Base-by-base conservation (phyloP, 2,888 invertebrate species). In the Parochlus steinenii region DNA sequence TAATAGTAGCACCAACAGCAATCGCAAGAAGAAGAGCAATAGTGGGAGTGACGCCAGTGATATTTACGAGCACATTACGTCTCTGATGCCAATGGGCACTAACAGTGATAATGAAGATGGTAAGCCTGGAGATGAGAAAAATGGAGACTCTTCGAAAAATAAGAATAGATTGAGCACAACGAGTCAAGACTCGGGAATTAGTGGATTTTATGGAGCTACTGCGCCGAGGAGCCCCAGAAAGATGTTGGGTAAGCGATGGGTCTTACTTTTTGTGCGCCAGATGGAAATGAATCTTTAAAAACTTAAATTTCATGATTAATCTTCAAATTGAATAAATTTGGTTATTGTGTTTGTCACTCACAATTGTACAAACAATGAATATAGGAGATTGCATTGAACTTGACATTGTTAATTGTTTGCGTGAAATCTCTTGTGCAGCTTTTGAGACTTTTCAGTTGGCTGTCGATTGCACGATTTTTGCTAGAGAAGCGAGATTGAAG, bases 151-250 rank as follows among this genome's bases (percentile, higher is more conserved):
- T 34, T 34, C 29, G 28, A 43, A 44, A n/a, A 53, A 50, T 25
- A 53, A 50, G 24, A 65, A 69, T 45, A 66, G 68, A 47, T 64
- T 69, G 57, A 63, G 72, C 49, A 81, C 79, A 41, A 77, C 79
- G 48, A 82, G 82, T 47, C 79, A 78, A 56, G 83, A 83, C 62
- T 83, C 83, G 39, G 82, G 83, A 44, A 81, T 83, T 56, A 80
- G 81, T 56, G 68, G 59, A 38, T 81, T 83, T 56, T 80, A 81
- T 55, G 68, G 58, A 39, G 71, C 71, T 39, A 72, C 74, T 31
- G 72, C 71, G 37, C 72, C 73, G 24, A 64, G 69, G 40, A 72
- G 71, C 46, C 71, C 72, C 39, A 69, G 71, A 43, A 69, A 68
- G 51, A 69, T 70, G 53, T 52, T 65, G 42, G 59, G 59, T 59